These are phyloP conservation scores for Chunga burmeisteri DNA, from an alignment of 2,113 vertebrate species.

Conservation along the genomic window DNA sequence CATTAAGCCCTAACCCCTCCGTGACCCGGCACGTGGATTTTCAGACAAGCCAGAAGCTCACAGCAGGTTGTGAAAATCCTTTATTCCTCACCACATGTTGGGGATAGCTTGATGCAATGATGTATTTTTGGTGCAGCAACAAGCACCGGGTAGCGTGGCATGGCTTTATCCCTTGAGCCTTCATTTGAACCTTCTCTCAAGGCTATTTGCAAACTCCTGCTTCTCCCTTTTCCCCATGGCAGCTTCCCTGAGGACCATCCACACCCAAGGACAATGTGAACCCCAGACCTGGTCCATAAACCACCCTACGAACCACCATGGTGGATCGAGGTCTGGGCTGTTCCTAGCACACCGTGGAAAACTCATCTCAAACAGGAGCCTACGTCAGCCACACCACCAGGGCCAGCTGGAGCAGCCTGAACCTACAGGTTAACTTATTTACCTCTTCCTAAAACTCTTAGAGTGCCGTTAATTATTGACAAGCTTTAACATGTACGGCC, in stretches of 20 bases:
- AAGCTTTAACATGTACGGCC: neutral
- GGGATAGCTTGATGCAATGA: neutral
- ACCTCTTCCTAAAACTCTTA: neutral
- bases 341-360: neutral
- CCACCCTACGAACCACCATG: neutral
- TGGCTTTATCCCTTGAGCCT: neutral
- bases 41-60: slow-evolving; percentile 34
- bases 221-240: neutral
- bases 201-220: neutral
- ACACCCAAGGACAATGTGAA: neutral
- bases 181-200: neutral
- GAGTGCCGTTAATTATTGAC: slow-evolving; percentile 24
- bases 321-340: neutral
- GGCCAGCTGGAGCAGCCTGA: neutral
- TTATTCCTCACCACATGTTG: slow-evolving; percentile 32
- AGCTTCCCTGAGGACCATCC: neutral
- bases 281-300: neutral
- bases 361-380: neutral
- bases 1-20: neutral
- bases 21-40: slow-evolving; percentile 6
- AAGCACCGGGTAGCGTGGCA: fast-evolving
- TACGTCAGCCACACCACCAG: fast-evolving
- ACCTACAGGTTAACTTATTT: neutral
- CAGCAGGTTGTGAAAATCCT: slow-evolving; percentile 14
- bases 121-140: neutral